Evolutionary conservation across 2,888 invertebrate species (phyloP).

Genomic region (Euplexia lucipara): DNA sequence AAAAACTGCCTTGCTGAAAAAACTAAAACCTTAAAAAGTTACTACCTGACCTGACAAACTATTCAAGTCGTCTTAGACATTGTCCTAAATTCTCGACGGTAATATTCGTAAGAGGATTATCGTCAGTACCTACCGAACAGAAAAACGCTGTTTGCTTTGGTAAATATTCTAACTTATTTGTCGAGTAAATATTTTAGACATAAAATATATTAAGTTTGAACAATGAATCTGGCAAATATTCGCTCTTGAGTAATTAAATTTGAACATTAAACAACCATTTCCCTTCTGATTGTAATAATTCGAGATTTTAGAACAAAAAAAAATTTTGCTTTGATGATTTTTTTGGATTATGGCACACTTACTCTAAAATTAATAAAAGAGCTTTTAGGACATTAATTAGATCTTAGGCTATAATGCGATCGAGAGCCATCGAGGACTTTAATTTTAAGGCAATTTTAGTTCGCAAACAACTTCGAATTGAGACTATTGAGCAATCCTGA

Average conservation of each 20-base stretch:
- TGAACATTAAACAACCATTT: constrained; percentile 24
- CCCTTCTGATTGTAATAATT: constrained; percentile 1
- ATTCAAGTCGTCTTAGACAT: too few relatives aligned
- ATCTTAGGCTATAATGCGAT: constrained; percentile 12
- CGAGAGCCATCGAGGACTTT: constrained; percentile 5
- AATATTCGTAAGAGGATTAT: neutral
- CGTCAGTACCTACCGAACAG: neutral
- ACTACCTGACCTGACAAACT: too few relatives aligned
- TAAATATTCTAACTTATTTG: constrained; percentile 6
- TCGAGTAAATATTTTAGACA: constrained; percentile 15
- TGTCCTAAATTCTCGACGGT: too few relatives aligned
- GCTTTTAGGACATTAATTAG: neutral
- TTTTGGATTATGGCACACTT: neutral
- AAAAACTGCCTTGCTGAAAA: too few relatives aligned
- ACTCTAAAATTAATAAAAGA: neutral
- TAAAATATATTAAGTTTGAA: constrained; percentile 26
- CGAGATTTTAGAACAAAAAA: neutral
- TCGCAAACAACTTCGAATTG: constrained; percentile 11
- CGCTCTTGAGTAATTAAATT: constrained; percentile 26
- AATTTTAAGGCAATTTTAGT: constrained; percentile 33
- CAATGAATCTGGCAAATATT: constrained; percentile 29
- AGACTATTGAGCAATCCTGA: constrained; percentile 29
- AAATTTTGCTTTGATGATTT: neutral
- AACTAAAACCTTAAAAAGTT: too few relatives aligned
- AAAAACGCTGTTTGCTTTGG: neutral